A percentile compares a stretch with the other conserved stretches of the same genome.
phyloP scores from a whole-genome alignment of 2,888 invertebrate species.

The Nephrotoma flavescens region DNA sequence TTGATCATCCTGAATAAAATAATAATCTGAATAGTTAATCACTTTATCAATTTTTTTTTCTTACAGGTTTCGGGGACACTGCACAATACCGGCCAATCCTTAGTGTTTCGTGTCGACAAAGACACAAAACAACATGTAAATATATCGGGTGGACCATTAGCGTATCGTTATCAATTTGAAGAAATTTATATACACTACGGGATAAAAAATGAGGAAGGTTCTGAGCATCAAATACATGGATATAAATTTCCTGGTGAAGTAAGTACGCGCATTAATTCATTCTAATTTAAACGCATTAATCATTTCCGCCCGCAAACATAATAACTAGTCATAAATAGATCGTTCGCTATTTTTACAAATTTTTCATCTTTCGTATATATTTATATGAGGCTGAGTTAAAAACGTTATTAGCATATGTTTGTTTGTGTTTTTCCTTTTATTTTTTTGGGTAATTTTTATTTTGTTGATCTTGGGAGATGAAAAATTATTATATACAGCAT shows the following conservation, averaged over 20 bases:
- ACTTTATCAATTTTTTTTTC: background rate
- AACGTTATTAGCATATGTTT: background rate
- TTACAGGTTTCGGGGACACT: constrained; percentile 72
- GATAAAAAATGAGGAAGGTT: constrained; percentile 75
- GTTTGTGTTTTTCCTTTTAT: background rate
- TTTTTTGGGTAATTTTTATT: background rate
- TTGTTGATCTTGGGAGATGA: background rate
- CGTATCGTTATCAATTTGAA: constrained; percentile 89
- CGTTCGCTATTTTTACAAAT: background rate
- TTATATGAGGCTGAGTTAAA: background rate
- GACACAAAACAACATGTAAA: constrained; percentile 84
- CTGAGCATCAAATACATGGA: constrained; percentile 91
- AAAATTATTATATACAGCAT: background rate
- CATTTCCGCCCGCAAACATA: background rate
- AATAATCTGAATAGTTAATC: no score
- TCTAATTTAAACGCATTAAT: background rate
- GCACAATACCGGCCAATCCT: constrained; percentile 86
- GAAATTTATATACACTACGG: constrained; percentile 95
- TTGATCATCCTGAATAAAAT: no score
- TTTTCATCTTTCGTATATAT: background rate
- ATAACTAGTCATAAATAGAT: background rate
- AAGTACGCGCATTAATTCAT: constrained; percentile 25
- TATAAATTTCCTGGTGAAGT: constrained; percentile 97
- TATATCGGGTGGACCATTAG: constrained; percentile 90
- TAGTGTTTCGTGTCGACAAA: constrained; percentile 82